These are phyloP conservation scores for Geotrupes spiniger DNA, from an alignment of 2,888 invertebrate genomes.

Conservation along the genomic window DNA sequence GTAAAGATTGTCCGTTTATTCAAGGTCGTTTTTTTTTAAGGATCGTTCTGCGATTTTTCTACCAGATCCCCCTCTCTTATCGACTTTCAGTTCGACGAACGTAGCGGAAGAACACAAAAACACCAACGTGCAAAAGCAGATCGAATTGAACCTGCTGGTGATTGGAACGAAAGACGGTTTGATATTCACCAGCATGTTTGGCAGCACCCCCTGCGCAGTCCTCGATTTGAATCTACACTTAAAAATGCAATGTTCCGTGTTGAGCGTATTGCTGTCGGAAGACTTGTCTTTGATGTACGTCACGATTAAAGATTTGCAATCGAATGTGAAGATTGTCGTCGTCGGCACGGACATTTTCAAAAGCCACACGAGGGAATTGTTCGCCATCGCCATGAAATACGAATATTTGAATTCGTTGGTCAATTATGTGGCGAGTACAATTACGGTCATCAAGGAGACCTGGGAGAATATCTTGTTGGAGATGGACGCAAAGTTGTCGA, in stretches of 20 bases:
- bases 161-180: conserved; percentile 74
- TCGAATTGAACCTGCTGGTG: conserved; percentile 70
- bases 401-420: conserved; percentile 59
- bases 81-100: conserved; percentile 43
- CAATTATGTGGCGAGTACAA: conserved; percentile 70
- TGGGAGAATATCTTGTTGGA: conserved; percentile 94
- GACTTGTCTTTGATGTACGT: conserved; percentile 70
- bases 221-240: conserved; percentile 60
- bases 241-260: conserved; percentile 56
- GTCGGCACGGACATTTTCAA: conserved; percentile 62
- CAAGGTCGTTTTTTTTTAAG: conserved; percentile 36
- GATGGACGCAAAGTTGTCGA: conserved; percentile 89
- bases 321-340: conserved; percentile 53
- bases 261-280: conserved; percentile 67
- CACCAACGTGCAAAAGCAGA: conserved; percentile 55
- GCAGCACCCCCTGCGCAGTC: conserved; percentile 76
- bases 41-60: conserved; percentile 45
- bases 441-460: conserved; percentile 80
- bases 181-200: conserved; percentile 76
- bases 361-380: conserved; percentile 67
- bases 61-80: conserved; percentile 53
- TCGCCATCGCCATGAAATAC: conserved; percentile 71
- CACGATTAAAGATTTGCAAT: conserved; percentile 55
- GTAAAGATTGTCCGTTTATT: no score
- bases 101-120: conserved; percentile 9